These are phyloP conservation scores for Gasterosteus nipponicus DNA, from an alignment of 2,113 vertebrate species.

Conservation along the genomic window DNA sequence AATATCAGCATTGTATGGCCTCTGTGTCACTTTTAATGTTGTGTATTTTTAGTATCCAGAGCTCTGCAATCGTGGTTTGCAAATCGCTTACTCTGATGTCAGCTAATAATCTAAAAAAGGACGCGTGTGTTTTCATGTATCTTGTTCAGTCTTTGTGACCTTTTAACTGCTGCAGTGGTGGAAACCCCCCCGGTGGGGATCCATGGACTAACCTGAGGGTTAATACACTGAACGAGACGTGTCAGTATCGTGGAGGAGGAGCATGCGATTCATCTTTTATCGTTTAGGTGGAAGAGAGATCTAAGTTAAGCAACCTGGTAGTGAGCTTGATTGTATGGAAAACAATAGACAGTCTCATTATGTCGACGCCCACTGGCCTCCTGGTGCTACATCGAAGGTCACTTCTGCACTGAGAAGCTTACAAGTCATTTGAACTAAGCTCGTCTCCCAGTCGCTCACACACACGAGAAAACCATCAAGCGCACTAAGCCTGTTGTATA, in stretches of 20 bases:
- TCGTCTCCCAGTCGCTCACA: not conserved
- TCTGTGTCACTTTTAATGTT: not conserved
- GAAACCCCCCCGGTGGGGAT: conserved; percentile 41
- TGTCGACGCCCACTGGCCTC: not conserved
- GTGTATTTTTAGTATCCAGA: conserved; percentile 7
- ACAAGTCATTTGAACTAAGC: not conserved
- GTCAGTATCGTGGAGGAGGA: not conserved
- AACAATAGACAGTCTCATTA: not conserved
- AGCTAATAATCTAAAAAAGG: not conserved
- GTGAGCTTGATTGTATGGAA: not conserved
- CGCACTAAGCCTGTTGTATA: conserved; percentile 20
- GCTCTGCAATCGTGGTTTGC: not conserved
- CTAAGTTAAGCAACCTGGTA: not conserved
- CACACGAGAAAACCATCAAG: conserved; percentile 46
- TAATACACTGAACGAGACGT: conserved; percentile 18
- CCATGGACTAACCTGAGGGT: conserved; percentile 20
- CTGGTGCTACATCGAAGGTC: not conserved
- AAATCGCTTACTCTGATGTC: conserved; percentile 2
- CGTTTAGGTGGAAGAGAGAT: not conserved
- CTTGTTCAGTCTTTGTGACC: conserved; percentile 54
- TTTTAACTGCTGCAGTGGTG: conserved; percentile 40
- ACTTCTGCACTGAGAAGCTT: not conserved
- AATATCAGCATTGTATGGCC: not conserved
- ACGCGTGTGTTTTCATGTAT: conserved; percentile 5
- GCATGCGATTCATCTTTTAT: conserved; percentile 6